Conservation (phyloP, 2,113 vertebrate genomes). For the Hemiprocne comata region DNA sequence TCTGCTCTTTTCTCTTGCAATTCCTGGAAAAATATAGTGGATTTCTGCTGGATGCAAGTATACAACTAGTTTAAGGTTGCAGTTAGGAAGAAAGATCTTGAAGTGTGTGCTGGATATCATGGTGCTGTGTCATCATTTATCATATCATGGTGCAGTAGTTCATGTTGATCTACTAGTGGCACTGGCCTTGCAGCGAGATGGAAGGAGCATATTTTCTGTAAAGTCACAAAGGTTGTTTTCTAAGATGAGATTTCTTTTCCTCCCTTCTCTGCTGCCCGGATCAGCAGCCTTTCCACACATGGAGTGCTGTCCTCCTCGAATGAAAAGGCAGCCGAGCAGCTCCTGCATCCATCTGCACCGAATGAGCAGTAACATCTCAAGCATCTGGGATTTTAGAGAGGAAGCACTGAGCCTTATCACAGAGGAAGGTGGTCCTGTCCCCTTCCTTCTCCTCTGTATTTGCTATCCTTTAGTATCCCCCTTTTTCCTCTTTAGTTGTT, state of each 20-base stretch:
- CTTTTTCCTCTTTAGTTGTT: background rate
- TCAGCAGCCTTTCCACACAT: conserved; percentile 68
- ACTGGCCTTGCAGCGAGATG: background rate
- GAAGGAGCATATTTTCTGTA: background rate
- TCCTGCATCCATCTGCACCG: conserved; percentile 74
- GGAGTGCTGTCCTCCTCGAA: conserved; percentile 67
- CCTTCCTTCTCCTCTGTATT: background rate
- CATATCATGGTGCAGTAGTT: background rate
- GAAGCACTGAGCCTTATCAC: conserved; percentile 69
- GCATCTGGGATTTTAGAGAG: conserved; percentile 80
- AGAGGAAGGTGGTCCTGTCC: conserved; percentile 67
- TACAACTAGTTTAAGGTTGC: background rate
- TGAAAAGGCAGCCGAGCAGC: conserved; percentile 75
- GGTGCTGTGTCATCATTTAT: background rate
- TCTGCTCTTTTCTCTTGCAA: background rate
- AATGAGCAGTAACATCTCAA: conserved; percentile 71
- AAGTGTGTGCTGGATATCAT: background rate
- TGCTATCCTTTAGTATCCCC: background rate
- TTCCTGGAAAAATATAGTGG: background rate
- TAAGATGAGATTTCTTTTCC: conserved; percentile 4
- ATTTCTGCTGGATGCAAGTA: background rate
- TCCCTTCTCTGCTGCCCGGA: background rate
- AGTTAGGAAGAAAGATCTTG: background rate
- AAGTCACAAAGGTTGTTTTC: background rate
- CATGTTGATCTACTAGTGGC: background rate